These are phyloP conservation scores for Channa argus DNA, from an alignment of 2,113 vertebrate genomes.

Conservation along the genomic window DNA sequence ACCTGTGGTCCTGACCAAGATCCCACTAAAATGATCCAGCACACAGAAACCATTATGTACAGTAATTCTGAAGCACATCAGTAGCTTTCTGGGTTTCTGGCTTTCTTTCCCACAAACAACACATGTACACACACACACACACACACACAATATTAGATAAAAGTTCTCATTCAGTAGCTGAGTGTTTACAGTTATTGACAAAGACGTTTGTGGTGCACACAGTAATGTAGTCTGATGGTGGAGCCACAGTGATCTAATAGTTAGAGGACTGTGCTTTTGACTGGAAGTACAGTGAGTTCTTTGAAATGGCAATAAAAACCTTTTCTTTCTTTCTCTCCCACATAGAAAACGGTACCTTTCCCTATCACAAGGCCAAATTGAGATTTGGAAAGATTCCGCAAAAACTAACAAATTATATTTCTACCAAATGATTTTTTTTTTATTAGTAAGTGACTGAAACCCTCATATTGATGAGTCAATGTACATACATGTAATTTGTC, in stretches of 20 bases:
- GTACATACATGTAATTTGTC: too few species aligned
- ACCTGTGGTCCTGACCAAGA: conserved; percentile 24
- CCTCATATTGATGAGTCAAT: too few species aligned
- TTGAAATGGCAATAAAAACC: conserved; percentile 33
- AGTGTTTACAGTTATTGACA: conserved; percentile 52
- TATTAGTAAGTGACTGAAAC: too few species aligned
- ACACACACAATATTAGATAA: conserved; percentile 37
- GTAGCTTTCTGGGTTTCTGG: conserved; percentile 31
- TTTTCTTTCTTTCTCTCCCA: not conserved
- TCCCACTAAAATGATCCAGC: not conserved
- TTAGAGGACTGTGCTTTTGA: conserved; percentile 23
- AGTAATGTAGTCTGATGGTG: conserved; percentile 28
- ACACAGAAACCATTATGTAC: conserved; percentile 6
- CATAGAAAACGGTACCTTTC: too few species aligned
- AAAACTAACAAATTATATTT: too few species aligned
- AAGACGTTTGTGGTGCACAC: conserved; percentile 34
- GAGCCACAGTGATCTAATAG: conserved; percentile 43
- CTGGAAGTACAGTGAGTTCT: conserved; percentile 34
- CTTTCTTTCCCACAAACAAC: conserved; percentile 30
- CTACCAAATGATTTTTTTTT: too few species aligned
- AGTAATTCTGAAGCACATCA: conserved; percentile 21
- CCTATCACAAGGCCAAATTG: too few species aligned
- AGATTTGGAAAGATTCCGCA: too few species aligned
- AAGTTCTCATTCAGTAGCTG: conserved; percentile 41
- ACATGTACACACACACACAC: conserved; percentile 6